Base-by-base conservation (phyloP, 1,140 invertebrate species). In the Drosophila pseudoananassae region DNA sequence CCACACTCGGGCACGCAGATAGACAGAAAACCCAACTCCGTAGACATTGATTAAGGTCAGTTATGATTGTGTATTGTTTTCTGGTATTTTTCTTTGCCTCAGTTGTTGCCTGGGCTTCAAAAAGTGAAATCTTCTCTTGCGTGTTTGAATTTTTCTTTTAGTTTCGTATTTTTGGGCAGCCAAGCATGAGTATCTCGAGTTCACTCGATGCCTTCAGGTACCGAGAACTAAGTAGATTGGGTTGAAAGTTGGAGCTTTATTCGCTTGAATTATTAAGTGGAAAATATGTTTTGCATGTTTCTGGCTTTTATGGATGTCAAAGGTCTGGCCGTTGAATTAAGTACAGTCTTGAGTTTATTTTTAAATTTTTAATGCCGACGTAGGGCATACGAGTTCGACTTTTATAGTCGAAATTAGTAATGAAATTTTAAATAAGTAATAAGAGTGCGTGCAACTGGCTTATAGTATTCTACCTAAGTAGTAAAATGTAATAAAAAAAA, bases 41-140 rank as follows among this genome's bases (percentile, higher is more conserved):
- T 43, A 65, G 61, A 63, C 73, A 77, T 85, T 85, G 81, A 85
- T 85, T 85, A 85, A 85, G 81, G 81, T 85, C 81, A 85, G 81
- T 85, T 85, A 78, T 78, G 74, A 80, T 77, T 81, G 77, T 50
- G 38, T 73, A 57, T 71, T 60, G 58, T 66, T 61, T 61, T 61
- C 65, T 54, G 38, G 14, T 27, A 47, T 55, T 54, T 69, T 45
- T 49, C 14, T 51, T 25, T 25, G 43, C 31, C 17, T 33, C 61
- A 33, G 46, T 66, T 43, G 9, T 4, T 15, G 49, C 45, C 60
- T 47, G 56, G 60, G 58, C 70, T 65, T 51, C 59, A 47, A 78
- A 85, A 85, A 85, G 81, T 85, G 81, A 85, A 85, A 85, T 70
- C 64, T 66, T 23, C 55, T 63, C 61, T 57, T 46, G 60, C 70